Evolutionary conservation across 2,888 invertebrate species (phyloP), one percentile per base, ranked within the genome.

Genomic region (Odontomyia ornata): DNA sequence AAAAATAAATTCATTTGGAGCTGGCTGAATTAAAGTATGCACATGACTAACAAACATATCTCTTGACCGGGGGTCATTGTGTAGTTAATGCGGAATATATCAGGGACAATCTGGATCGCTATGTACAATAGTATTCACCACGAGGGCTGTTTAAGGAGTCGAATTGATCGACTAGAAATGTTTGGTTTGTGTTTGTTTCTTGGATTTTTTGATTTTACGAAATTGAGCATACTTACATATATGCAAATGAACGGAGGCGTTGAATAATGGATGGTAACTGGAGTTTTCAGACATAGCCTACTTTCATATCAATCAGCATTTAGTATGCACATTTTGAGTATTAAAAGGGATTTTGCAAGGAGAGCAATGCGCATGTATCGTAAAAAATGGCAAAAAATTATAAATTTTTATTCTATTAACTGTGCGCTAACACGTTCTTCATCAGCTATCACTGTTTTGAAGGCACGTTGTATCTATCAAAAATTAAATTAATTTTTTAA

Each of bases 11-110:
- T 72, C 30, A 30, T 15, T 56, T 5, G 72, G 21, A 65, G 36
- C 36, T 36, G 9, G 36, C 65, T 21, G 73, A 73, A 57, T 73
- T 73, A 73, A 73, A 30, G 57, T 73, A 73, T 73, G 73, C 73
- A 73, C 73, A 73, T 73, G 73, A 73, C 73, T 73, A 73, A 73
- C 71, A 60, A 73, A 73, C 56, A 73, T 73, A 73, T 60, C 43
- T 73, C 36, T 73, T 73, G 73, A 73, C 73, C 60, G 30, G 73
- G 73, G 73, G 73, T 73, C 73, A 73, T 73, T 60, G 57, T 57
- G 73, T 57, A 60, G 73, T 57, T 73, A 73, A 57, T 73, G 73
- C 21, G 73, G 43, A 73, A 69, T 69, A 69, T 25, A 69, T 69
- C 69, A 60, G 73, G 73, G 73, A 18, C 73, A 30, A 47, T 36